Base-by-base conservation (phyloP, 2,113 vertebrate species). In the Gobius niger region DNA sequence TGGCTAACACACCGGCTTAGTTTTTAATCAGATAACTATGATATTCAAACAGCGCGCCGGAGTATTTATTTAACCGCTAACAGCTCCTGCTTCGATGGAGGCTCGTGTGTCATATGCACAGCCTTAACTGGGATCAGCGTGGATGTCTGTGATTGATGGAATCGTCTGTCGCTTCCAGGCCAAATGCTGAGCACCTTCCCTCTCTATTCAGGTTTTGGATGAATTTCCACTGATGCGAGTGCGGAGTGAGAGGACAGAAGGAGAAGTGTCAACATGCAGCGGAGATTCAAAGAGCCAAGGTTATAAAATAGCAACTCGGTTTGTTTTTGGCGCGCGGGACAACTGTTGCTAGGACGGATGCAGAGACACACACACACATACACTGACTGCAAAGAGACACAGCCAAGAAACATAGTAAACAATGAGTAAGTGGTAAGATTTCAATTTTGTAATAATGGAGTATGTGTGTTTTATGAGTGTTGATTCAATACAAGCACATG, bases 281-380 rank as follows among this genome's bases (percentile, higher is more conserved):
- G 46, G 46, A 49, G 65, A 74, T 63, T 78, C 42, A 75, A 72
- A 81, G 59, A 65, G 57, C 60, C 53, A 5, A 0, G 64, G 59
- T 56, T 72, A 65, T 53, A 81, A 79, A 83, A 73, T 49, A 78
- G 72, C 62, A 75, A 49, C 42, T 8, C 4, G 5, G 44, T 76
- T 74, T 86, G 76, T 83, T 86, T 83, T 86, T 82, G 49, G 73
- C 12, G 8, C 56, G 42, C 9, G 1, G 49, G 75, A 59, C 76
- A 69, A 67, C 81, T 12, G 83, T 84, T 81, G 71, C 86, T 82
- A 83, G 54, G 47, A 67, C 66, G 34, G 50, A 76, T 24, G 63
- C 67, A 50, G 51, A 65, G 59, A 52, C 12, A 61, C 61, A 24
- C 40, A 18, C 61, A 56, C 47, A 63, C 63, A 73, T 24, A 41